Conservation (phyloP, 2,797 vertebrate genomes). For the Lacerta bilineata region DNA sequence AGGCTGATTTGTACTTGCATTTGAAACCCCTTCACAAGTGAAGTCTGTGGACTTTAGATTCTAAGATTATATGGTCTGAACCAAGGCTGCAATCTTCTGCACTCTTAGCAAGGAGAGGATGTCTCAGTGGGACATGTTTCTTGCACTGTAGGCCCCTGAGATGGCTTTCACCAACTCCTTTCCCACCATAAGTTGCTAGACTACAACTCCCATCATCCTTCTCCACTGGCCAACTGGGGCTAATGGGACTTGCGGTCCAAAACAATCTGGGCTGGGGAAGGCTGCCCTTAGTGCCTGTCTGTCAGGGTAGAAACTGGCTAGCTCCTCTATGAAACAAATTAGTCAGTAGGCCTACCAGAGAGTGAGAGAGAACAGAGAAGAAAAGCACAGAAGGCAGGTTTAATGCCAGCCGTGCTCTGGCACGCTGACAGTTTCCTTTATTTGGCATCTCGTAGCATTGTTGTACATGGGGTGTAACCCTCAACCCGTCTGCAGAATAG, state of each 20-base stretch:
- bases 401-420: not conserved
- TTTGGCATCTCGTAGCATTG: not conserved
- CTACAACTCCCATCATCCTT: not conserved
- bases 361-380: not conserved
- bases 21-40: not conserved
- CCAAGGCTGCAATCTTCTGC: not conserved
- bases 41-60: not conserved
- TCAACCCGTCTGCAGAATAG: not conserved
- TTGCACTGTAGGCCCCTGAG: not conserved
- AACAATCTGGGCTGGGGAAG: too few species aligned
- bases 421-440: not conserved
- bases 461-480: not conserved
- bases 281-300: not conserved
- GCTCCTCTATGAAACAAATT: not conserved
- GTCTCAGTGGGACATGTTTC: not conserved
- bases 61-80: not conserved
- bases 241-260: not conserved
- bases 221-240: not conserved
- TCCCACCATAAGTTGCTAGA: not conserved
- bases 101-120: not conserved
- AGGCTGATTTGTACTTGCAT: not conserved
- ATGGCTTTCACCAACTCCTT: not conserved
- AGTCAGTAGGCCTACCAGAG: not conserved
- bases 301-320: not conserved
- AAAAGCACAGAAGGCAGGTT: not conserved